A percentile compares a stretch with the other conserved stretches of the same genome.
phyloP scores from a whole-genome alignment of 2,113 vertebrate species.

The Gobio gobio region DNA sequence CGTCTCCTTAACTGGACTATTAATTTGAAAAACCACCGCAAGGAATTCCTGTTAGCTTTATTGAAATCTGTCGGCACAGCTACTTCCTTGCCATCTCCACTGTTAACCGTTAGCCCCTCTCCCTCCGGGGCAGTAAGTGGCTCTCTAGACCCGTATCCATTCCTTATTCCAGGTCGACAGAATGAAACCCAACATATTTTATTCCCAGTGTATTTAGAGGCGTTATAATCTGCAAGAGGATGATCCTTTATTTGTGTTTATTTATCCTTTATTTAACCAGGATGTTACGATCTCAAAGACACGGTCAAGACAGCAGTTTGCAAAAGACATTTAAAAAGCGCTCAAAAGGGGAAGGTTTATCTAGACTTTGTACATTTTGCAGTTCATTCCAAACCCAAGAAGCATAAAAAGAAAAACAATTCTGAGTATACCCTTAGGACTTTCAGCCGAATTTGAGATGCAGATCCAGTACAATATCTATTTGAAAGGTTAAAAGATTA shows the following conservation, averaged over 20 bases:
- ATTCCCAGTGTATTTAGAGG: not conserved
- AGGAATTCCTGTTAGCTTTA: conserved; percentile 54
- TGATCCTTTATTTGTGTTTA: not conserved
- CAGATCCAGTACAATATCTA: too few relatives aligned
- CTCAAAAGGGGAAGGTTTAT: too few relatives aligned
- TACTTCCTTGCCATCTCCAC: conserved; percentile 35
- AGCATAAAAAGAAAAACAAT: too few relatives aligned
- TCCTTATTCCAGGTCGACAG: not conserved
- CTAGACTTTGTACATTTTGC: too few relatives aligned
- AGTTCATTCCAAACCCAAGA: too few relatives aligned
- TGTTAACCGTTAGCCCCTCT: conserved; percentile 44
- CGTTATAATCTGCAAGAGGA: not conserved
- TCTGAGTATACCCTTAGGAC: too few relatives aligned
- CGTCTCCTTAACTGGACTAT: conserved; percentile 53
- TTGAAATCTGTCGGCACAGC: conserved; percentile 56
- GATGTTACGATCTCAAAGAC: too few relatives aligned
- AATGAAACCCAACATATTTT: not conserved
- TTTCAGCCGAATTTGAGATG: too few relatives aligned
- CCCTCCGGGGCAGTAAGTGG: conserved; percentile 35
- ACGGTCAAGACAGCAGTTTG: too few relatives aligned
- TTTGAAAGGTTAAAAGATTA: too few relatives aligned
- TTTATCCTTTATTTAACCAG: not conserved
- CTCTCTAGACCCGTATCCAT: conserved; percentile 33
- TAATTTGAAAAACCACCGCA: conserved; percentile 46
- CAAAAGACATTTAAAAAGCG: too few relatives aligned